phyloP scores from a whole-genome alignment of 2,797 vertebrate genomes.

The Fringilla coelebs region DNA sequence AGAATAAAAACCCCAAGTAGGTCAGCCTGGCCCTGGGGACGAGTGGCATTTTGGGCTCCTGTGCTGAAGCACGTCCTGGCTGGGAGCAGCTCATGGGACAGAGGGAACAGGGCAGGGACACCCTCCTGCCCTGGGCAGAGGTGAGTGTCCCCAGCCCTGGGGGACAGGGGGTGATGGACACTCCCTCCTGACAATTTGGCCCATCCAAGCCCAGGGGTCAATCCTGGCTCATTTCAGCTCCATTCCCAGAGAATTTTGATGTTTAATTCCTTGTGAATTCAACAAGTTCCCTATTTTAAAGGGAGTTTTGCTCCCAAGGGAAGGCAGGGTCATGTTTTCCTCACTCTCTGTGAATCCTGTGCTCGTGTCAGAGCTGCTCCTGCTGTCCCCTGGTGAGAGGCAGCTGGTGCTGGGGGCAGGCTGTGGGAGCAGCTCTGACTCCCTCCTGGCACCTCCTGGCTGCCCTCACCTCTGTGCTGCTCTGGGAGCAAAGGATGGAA shows the following conservation, averaged over 20 bases:
- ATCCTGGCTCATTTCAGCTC: background rate
- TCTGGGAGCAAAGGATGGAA: background rate
- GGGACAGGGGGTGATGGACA: rapidly evolving
- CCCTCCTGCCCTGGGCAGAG: background rate
- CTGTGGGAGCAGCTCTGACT: constrained; percentile 6
- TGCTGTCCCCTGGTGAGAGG: background rate
- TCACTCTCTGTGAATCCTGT: background rate
- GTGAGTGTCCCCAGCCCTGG: rapidly evolving
- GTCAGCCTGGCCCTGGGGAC: background rate
- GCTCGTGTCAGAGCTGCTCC: background rate
- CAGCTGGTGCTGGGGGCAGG: background rate
- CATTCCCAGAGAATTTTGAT: rapidly evolving
- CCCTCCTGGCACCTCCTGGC: constrained; percentile 34
- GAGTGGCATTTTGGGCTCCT: background rate
- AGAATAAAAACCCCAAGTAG: background rate
- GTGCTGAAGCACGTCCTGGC: background rate
- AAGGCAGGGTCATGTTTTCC: background rate
- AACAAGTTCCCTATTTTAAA: background rate
- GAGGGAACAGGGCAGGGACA: background rate
- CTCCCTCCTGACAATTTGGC: rapidly evolving
- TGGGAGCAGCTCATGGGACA: background rate
- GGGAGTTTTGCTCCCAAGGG: background rate
- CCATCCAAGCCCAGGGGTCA: background rate
- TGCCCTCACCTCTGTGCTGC: background rate
- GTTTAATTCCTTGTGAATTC: background rate